Conservation (phyloP, 53 echinoderm and acorn worm species). For the Crossaster papposus region DNA sequence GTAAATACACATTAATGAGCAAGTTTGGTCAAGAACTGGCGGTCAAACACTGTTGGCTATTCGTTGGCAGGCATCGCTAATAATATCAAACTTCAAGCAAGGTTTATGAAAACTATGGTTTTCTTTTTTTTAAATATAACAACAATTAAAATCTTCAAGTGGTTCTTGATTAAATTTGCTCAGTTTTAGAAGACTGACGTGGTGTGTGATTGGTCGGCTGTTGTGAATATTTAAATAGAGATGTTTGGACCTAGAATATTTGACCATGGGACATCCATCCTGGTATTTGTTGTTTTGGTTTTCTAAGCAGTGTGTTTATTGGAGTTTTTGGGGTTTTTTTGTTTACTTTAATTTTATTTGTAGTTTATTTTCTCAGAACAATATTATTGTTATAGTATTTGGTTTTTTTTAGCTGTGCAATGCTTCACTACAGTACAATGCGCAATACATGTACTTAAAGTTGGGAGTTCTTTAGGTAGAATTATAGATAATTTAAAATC, state of each 20-base stretch:
- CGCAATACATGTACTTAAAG: not conserved
- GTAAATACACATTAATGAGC: slow-evolving; percentile 62
- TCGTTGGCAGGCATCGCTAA: not conserved
- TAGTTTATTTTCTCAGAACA: slow-evolving; percentile 20
- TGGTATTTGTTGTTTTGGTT: not conserved
- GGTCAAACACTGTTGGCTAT: not conserved
- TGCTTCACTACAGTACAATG: not conserved
- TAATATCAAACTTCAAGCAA: not conserved
- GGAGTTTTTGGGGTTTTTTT: too few relatives aligned
- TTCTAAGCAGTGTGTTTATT: not conserved
- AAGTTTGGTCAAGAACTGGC: slow-evolving; percentile 10
- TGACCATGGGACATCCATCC: slow-evolving; percentile 29
- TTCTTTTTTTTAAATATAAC: too few relatives aligned
- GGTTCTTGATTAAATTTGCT: not conserved
- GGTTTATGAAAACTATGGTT: not conserved
- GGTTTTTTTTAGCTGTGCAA: slow-evolving; percentile 38
- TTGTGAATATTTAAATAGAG: slow-evolving; percentile 50
- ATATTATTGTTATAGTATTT: not conserved
- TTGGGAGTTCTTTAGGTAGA: not conserved
- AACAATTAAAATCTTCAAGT: not conserved
- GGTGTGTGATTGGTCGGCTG: slow-evolving; percentile 43
- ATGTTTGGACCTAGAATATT: slow-evolving; percentile 33
- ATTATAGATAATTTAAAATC: not conserved
- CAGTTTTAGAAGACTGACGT: slow-evolving; percentile 17
- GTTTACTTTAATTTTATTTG: slow-evolving; percentile 20